Conservation (phyloP, 2,113 vertebrate genomes). For the Ovibos moschatus region DNA sequence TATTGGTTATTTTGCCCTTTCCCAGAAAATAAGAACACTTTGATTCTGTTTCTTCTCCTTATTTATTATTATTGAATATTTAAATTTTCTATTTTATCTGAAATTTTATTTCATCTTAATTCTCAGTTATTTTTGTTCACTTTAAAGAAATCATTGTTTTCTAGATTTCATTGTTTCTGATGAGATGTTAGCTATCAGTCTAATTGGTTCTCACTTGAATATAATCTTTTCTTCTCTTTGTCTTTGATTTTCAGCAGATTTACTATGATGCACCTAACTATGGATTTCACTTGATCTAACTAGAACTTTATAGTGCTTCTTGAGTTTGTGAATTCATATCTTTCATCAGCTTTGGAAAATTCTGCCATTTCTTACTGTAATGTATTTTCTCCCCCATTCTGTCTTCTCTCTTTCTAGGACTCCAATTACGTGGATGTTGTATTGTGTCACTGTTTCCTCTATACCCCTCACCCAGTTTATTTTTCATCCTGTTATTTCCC, state of each 20-base stretch:
- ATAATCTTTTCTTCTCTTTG: neutral
- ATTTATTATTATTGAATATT: neutral
- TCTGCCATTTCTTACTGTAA: neutral
- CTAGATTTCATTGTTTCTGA: neutral
- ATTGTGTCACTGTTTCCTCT: neutral
- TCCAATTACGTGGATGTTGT: neutral
- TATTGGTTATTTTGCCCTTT: conserved; percentile 3
- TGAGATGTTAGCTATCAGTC: neutral
- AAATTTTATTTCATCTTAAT: neutral
- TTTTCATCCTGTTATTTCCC: neutral
- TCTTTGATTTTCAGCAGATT: conserved; percentile 12
- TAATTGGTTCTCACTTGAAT: conserved; percentile 21
- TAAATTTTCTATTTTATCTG: conserved; percentile 12
- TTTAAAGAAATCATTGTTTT: neutral
- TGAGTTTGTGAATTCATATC: neutral
- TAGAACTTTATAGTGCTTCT: neutral
- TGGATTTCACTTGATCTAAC: neutral
- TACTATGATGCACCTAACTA: neutral
- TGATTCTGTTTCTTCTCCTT: neutral
- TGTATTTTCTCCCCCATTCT: neutral
- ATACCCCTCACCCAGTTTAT: neutral
- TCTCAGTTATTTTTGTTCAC: neutral
- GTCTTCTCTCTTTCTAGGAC: neutral
- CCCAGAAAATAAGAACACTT: neutral
- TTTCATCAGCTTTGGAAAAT: neutral